Evolutionary conservation across 2,113 vertebrate species (phyloP).

Genomic region (Triplophysa tibetana): DNA sequence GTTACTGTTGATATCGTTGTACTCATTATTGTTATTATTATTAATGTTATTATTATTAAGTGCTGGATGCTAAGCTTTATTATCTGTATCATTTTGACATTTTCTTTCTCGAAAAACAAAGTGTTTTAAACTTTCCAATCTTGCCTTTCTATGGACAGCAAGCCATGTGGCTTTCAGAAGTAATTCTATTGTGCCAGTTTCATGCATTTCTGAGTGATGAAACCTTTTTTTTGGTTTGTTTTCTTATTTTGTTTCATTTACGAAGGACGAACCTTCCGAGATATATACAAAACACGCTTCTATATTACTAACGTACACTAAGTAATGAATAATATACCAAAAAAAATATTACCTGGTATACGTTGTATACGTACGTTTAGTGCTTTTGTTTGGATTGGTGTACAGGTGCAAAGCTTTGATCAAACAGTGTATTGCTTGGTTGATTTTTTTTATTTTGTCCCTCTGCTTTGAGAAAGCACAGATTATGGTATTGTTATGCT

Average conservation of each 20-base stretch:
- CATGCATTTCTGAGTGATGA: slow-evolving; percentile 64
- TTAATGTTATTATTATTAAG: slow-evolving; percentile 70
- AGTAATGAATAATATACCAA: slow-evolving; percentile 77
- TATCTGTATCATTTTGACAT: slow-evolving; percentile 72
- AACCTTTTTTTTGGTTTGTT: neutral
- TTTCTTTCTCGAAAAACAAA: slow-evolving; percentile 73
- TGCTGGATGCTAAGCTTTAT: slow-evolving; percentile 83
- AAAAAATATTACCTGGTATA: slow-evolving; percentile 68
- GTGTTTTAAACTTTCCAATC: slow-evolving; percentile 72
- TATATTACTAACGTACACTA: slow-evolving; percentile 73
- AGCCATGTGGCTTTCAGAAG: slow-evolving; percentile 67
- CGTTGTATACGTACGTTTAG: slow-evolving; percentile 72
- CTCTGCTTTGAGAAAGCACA: slow-evolving; percentile 69
- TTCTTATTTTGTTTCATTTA: slow-evolving; percentile 62
- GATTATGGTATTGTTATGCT: slow-evolving; percentile 61
- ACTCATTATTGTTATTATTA: slow-evolving; percentile 52
- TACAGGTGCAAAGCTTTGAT: slow-evolving; percentile 65
- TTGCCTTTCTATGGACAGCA: slow-evolving; percentile 73
- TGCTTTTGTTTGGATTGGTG: slow-evolving; percentile 72
- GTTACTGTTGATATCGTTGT: slow-evolving; percentile 72
- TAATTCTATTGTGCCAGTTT: slow-evolving; percentile 67
- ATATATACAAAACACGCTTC: slow-evolving; percentile 71
- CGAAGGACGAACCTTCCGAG: slow-evolving; percentile 57
- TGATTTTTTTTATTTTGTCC: slow-evolving; percentile 63
- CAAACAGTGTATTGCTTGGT: slow-evolving; percentile 68